Percentiles rank a stretch among this genome's conserved stretches.
Conservation (phyloP, 2,113 vertebrate species). For the Phasianus colchicus region DNA sequence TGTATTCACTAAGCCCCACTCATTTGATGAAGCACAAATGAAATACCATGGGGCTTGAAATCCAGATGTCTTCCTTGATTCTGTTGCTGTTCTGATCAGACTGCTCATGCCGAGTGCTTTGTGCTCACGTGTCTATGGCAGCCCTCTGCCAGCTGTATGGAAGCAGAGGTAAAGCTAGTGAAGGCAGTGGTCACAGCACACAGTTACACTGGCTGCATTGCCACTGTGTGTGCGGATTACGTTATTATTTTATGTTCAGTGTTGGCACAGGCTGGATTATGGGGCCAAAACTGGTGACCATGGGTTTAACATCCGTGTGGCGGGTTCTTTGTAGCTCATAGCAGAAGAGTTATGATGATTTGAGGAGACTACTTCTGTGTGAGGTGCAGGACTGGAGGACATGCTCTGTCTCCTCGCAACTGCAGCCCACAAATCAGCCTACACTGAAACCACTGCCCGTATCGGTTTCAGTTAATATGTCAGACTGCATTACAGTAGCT, state of each 20-base stretch:
- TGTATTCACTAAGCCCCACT: neutral
- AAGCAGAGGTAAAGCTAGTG: neutral
- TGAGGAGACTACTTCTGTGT: neutral
- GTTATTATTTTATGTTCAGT: neutral
- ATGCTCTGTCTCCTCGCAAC: neutral
- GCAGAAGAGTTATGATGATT: neutral
- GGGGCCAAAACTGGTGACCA: neutral
- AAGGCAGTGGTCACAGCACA: neutral
- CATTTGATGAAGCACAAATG: neutral
- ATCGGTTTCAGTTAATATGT: too few species aligned
- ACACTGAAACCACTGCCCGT: neutral
- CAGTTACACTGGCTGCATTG: neutral
- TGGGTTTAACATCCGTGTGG: neutral
- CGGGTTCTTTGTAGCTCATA: neutral
- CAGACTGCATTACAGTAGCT: neutral
- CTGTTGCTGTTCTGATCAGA: neutral
- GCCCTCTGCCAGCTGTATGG: neutral
- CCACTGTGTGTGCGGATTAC: neutral
- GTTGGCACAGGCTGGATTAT: neutral
- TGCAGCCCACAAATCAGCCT: neutral
- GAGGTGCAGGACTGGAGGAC: neutral
- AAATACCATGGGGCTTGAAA: neutral
- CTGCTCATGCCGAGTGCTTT: neutral
- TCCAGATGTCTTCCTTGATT: neutral
- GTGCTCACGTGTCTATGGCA: neutral